A percentile compares a stretch with the other conserved stretches of the same genome.
Evolutionary conservation across 2,888 invertebrate genomes (phyloP).

Genomic region (Zelleria hepariella): DNA sequence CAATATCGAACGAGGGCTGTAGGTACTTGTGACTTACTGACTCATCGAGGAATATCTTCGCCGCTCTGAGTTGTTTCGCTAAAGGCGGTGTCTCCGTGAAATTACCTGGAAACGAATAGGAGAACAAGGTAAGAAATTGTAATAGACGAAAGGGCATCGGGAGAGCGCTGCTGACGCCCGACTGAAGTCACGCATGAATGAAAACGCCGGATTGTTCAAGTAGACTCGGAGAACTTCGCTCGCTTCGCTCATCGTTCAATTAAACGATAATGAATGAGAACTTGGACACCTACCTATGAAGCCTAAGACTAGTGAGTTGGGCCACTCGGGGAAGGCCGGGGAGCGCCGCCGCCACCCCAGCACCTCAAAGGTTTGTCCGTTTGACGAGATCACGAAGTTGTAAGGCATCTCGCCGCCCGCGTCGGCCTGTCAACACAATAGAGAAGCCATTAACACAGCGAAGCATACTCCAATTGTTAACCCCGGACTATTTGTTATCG

Average conservation of each 20-base stretch:
- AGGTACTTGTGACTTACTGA: conserved; percentile 33
- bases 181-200: too few relatives aligned
- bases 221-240: too few relatives aligned
- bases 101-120: conserved; percentile 29
- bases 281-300: conserved; percentile 45
- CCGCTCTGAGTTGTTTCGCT: conserved; percentile 26
- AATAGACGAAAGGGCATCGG: too few relatives aligned
- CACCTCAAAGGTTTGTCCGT: conserved; percentile 57
- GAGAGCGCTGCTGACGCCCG: too few relatives aligned
- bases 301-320: conserved; percentile 40
- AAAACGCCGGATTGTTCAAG: background rate
- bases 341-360: conserved; percentile 57
- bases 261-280: background rate
- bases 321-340: conserved; percentile 24
- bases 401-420: conserved; percentile 29
- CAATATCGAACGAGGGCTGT: conserved; percentile 22
- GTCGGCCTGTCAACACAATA: background rate
- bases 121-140: too few relatives aligned
- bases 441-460: background rate
- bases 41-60: conserved; percentile 29
- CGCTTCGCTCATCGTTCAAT: too few relatives aligned
- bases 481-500: too few relatives aligned
- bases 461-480: background rate
- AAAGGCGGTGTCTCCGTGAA: conserved; percentile 28
- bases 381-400: conserved; percentile 61